Conservation (phyloP, 1,140 invertebrate genomes). For the Bombyx mandarina region DNA sequence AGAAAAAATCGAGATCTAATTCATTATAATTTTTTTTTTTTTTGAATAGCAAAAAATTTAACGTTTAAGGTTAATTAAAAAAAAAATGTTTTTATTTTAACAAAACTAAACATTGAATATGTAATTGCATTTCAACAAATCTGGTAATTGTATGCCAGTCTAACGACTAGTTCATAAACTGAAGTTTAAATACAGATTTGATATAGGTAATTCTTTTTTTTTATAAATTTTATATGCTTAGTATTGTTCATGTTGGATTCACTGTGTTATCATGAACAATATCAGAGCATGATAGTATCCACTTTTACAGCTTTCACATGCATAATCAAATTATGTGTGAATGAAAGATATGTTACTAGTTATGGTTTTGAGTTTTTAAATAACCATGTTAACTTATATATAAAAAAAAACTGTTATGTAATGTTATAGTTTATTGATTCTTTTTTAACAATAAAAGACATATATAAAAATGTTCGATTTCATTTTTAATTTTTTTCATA, state of each 20-base stretch:
- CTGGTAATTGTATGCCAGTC: too few relatives aligned
- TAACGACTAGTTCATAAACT: too few relatives aligned
- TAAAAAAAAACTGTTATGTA: slow-evolving; percentile 35
- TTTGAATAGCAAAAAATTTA: too few relatives aligned
- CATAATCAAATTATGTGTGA: slow-evolving; percentile 53
- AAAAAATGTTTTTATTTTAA: too few relatives aligned
- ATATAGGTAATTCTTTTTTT: slow-evolving; percentile 12
- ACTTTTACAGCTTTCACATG: slow-evolving; percentile 35
- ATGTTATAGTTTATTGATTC: slow-evolving; percentile 54
- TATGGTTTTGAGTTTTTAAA: slow-evolving; percentile 15
- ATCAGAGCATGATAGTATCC: slow-evolving; percentile 28
- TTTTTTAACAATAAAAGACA: slow-evolving; percentile 68
- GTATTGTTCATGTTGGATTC: slow-evolving; percentile 30
- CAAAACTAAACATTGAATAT: too few relatives aligned
- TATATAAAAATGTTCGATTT: slow-evolving; percentile 12
- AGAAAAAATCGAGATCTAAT: not conserved
- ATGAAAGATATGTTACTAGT: slow-evolving; percentile 25
- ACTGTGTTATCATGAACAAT: slow-evolving; percentile 34
- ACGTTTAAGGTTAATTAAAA: too few relatives aligned
- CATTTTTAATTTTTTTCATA: too few relatives aligned
- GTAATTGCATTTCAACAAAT: too few relatives aligned
- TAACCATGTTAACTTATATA: slow-evolving; percentile 46
- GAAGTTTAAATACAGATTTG: too few relatives aligned
- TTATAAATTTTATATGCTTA: slow-evolving; percentile 19
- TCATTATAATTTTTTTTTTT: too few relatives aligned